Conservation (phyloP, 2,113 vertebrate species). For the Rhinolophus sinicus region DNA sequence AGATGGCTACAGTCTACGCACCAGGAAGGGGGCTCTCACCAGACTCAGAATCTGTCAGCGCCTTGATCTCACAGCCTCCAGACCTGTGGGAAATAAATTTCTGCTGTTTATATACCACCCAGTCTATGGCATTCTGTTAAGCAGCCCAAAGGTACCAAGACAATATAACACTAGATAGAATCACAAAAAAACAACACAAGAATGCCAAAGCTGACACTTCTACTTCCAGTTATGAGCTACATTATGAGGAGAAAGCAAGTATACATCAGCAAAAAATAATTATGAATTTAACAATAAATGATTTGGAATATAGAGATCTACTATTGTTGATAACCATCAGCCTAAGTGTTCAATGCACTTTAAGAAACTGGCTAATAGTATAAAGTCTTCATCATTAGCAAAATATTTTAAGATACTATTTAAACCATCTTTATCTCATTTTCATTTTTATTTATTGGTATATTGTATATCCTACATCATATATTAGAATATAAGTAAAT, state of each 20-base stretch:
- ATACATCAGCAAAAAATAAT: background rate
- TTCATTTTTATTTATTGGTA: background rate
- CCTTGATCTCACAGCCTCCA: background rate
- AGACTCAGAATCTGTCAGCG: background rate
- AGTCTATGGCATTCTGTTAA: background rate
- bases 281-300: conserved; percentile 14
- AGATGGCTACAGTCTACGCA: background rate
- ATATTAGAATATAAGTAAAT: background rate
- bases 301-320: background rate
- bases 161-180: background rate
- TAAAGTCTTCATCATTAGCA: background rate
- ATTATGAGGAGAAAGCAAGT: background rate
- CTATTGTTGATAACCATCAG: background rate
- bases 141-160: background rate
- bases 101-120: background rate
- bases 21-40: background rate
- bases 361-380: background rate
- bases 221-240: background rate
- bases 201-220: background rate
- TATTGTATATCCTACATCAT: background rate
- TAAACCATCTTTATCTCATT: background rate
- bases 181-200: background rate
- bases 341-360: background rate
- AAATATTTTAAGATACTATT: background rate
- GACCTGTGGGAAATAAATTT: background rate